A percentile compares a stretch with the other conserved stretches of the same genome.
Conservation (phyloP, 2,888 invertebrate genomes). For the Oeneis ivallda region DNA sequence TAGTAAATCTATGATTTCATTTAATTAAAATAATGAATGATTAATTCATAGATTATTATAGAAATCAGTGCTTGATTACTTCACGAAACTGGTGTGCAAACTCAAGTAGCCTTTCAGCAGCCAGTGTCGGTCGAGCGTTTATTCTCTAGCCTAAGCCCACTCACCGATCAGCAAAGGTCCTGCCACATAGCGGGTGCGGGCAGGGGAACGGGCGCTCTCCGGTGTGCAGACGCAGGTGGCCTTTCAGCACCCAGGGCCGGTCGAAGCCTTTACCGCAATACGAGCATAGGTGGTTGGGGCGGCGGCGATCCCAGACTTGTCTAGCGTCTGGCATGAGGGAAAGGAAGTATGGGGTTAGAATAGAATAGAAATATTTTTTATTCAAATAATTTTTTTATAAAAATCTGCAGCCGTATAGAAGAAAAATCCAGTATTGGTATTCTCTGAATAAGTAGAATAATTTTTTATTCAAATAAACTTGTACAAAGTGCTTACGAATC, state of each 20-base stretch:
- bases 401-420: too few relatives aligned
- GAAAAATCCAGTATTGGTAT: too few relatives aligned
- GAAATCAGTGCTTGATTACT: too few relatives aligned
- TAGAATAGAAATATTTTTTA: too few relatives aligned
- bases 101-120: conserved; percentile 85
- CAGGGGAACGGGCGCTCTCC: conserved; percentile 87
- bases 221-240: conserved; percentile 85
- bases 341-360: neutral
- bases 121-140: conserved; percentile 86
- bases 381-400: too few relatives aligned
- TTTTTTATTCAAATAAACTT: too few relatives aligned
- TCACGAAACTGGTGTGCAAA: conserved; percentile 86
- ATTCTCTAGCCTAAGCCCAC: conserved; percentile 63
- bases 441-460: too few relatives aligned
- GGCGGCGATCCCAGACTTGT: conserved; percentile 46
- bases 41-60: too few relatives aligned
- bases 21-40: too few relatives aligned
- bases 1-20: too few relatives aligned
- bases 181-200: conserved; percentile 81
- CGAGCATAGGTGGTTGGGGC: conserved; percentile 76
- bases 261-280: conserved; percentile 86
- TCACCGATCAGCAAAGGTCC: conserved; percentile 86
- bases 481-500: too few relatives aligned
- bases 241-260: conserved; percentile 86
- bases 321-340: neutral